These are phyloP conservation scores for Nematopogon swammerdamellus DNA, from an alignment of 2,888 invertebrate species.

Conservation along the genomic window DNA sequence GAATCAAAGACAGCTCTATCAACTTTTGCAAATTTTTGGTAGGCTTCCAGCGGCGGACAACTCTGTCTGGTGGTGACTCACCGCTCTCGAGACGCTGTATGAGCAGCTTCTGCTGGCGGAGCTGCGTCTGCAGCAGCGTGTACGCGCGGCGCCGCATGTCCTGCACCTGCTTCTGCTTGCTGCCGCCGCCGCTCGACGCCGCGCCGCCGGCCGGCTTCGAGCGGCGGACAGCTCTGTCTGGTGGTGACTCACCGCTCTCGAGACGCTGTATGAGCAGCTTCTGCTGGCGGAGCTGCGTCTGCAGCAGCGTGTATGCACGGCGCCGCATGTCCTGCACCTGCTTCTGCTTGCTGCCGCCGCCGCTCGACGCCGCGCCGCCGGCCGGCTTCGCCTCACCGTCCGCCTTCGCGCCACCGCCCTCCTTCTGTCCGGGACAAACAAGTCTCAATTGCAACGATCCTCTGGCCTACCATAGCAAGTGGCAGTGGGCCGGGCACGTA, in stretches of 20 bases:
- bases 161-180: conserved; percentile 61
- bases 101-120: conserved; percentile 82
- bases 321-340: conserved; percentile 79
- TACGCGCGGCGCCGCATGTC: conserved; percentile 84
- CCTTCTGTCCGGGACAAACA: no score
- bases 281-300: conserved; percentile 87
- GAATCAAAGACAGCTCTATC: no score
- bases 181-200: conserved; percentile 49
- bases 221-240: no score
- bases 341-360: conserved; percentile 59
- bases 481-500: no score
- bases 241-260: conserved; percentile 64
- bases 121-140: conserved; percentile 80
- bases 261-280: conserved; percentile 77
- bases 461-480: no score
- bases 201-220: no score
- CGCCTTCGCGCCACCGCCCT: conserved; percentile 17
- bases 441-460: no score
- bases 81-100: conserved; percentile 79
- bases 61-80: no score
- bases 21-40: no score
- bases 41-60: no score
- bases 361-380: conserved; percentile 1
- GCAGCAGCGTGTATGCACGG: conserved; percentile 81
- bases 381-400: conserved; percentile 6